Evolutionary conservation across 2,113 vertebrate species (phyloP), one percentile per base, ranked within the genome.

Genomic region (Pungitius pungitius): DNA sequence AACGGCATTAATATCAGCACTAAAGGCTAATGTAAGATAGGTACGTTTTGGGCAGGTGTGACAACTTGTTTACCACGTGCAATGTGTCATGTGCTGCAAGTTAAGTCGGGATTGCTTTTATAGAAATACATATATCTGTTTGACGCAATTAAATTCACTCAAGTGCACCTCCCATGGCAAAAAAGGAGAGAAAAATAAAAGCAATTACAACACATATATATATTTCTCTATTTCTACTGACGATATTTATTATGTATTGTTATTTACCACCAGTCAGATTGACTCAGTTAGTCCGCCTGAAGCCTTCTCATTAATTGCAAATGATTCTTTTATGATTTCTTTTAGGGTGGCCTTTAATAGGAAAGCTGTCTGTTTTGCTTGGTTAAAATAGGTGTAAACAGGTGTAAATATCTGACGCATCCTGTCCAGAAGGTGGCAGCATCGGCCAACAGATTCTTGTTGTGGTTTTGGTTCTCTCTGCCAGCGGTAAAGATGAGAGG

Each of bases 11-110:
- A 87, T 88, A 86, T 91, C 90, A 39, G 68, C 84, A 30, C 57
- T 91, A 27, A 93, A 90, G 73, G 85, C 81, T 42, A 90, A 91
- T 92, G 94, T 94, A 89, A 89, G 89, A 52, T 24, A 22, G 20
- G 8, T 3, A 33, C 1, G 13, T 18, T 18, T 20, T 27, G 27
- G 33, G 17, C 4, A 37, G 20, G 9, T 62, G 73, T 75, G 62
- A 45, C 78, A 85, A 12, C 12, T 72, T 85, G 79, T 85, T 84
- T 81, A 77, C 59, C 69, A 63, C 65, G 40, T 77, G 12, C 39
- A 20, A 35, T 1, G 27, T 61, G 49, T 83, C 49, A 76, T 73
- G 70, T 72, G 35, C 24, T 75, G 71, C 45, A 56, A 72, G 63
- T 62, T 64, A 11, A 1, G 2, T 37, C 15, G 24, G 37, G 9